Evolutionary conservation across 2,888 invertebrate genomes (phyloP).

Genomic region (Thalpophila matura): DNA sequence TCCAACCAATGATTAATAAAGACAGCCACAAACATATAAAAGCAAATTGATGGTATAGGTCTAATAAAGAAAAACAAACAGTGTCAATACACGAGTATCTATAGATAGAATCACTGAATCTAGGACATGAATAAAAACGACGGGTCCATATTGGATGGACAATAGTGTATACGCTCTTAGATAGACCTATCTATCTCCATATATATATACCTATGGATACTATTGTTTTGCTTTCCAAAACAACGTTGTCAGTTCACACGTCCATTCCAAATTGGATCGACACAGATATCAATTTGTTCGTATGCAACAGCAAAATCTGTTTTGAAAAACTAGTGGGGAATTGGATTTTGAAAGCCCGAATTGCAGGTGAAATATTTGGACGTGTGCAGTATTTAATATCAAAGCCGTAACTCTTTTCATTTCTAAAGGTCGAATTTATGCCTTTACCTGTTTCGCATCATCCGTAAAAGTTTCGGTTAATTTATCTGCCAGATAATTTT

Average conservation of each 20-base stretch:
- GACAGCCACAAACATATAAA: neutral
- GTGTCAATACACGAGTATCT: neutral
- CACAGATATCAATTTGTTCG: conserved; percentile 39
- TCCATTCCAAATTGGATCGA: conserved; percentile 33
- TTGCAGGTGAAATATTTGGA: conserved; percentile 11
- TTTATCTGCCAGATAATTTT: too few relatives aligned
- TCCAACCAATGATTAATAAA: conserved; percentile 6
- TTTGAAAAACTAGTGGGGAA: conserved; percentile 23
- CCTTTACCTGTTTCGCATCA: too few relatives aligned
- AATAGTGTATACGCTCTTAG: neutral
- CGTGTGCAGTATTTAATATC: conserved; percentile 19
- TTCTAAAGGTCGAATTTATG: too few relatives aligned
- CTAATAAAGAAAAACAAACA: neutral
- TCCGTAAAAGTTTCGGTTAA: too few relatives aligned
- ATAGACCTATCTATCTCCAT: conserved; percentile 5
- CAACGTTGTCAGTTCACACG: conserved; percentile 15
- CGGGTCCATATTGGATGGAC: neutral
- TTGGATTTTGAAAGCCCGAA: conserved; percentile 33
- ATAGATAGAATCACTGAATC: neutral
- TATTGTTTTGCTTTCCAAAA: conserved; percentile 17
- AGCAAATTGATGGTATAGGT: neutral
- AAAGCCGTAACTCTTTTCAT: conserved; percentile 15
- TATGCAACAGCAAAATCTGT: neutral
- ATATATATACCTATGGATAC: too few relatives aligned
- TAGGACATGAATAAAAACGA: conserved; percentile 3